Conservation (phyloP, 1,140 invertebrate genomes). For the Drosophila jambulina region DNA sequence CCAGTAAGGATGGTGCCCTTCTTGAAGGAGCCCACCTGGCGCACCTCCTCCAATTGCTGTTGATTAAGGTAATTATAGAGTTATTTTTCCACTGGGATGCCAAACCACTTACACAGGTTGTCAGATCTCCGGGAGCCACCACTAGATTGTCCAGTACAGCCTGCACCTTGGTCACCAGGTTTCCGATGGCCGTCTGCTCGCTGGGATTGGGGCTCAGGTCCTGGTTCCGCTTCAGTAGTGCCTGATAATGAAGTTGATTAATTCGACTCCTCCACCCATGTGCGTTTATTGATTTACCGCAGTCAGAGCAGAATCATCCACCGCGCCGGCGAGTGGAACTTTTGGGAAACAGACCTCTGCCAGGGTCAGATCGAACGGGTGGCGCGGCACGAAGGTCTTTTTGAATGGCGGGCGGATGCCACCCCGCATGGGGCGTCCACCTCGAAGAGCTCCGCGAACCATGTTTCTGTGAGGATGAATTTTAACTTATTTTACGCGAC, state of each 20-base stretch:
- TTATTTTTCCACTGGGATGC: neutral
- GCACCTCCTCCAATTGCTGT: constrained; percentile 97
- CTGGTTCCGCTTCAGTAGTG: constrained; percentile 94
- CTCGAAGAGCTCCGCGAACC: constrained; percentile 84
- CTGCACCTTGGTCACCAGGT: constrained; percentile 97
- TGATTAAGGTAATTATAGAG: neutral
- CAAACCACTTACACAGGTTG: constrained; percentile 94
- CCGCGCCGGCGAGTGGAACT: constrained; percentile 90
- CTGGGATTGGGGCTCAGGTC: constrained; percentile 95
- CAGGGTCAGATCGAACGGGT: constrained; percentile 95
- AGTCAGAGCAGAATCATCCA: constrained; percentile 93
- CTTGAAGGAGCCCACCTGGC: constrained; percentile 98
- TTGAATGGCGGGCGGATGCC: constrained; percentile 88
- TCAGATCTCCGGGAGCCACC: constrained; percentile 96
- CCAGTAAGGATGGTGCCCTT: constrained; percentile 99
- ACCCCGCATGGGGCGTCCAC: constrained; percentile 90
- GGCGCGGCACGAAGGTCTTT: constrained; percentile 92
- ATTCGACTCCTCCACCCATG: constrained; percentile 19
- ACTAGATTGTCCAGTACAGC: constrained; percentile 96
- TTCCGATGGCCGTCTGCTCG: constrained; percentile 96
- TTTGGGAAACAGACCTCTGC: constrained; percentile 94
- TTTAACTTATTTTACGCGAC: constrained; percentile 46
- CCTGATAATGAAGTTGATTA: constrained; percentile 86
- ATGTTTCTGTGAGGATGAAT: constrained; percentile 76
- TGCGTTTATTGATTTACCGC: constrained; percentile 87